These are phyloP conservation scores for Watsonalla binaria DNA, from an alignment of 2,888 invertebrate genomes.

Conservation along the genomic window DNA sequence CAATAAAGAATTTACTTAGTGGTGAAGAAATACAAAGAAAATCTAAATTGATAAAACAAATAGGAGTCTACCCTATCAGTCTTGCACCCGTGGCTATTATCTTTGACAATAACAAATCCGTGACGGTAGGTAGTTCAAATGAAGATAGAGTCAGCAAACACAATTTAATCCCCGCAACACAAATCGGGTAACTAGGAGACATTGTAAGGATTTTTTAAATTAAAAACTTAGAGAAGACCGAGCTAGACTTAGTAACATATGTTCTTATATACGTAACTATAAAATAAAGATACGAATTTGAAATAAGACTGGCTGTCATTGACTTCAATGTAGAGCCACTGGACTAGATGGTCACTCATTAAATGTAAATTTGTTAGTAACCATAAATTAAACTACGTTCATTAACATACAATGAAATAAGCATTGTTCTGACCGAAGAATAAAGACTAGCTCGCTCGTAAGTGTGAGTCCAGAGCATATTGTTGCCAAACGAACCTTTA, in stretches of 20 bases:
- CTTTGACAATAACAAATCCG: constrained; percentile 51
- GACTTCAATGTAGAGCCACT: too few relatives aligned
- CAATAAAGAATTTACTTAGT: background rate
- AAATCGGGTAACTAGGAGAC: too few relatives aligned
- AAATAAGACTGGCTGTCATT: too few relatives aligned
- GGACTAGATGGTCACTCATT: too few relatives aligned
- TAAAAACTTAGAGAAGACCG: too few relatives aligned
- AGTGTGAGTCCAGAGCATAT: background rate
- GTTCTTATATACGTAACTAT: too few relatives aligned
- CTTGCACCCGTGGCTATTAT: constrained; percentile 39
- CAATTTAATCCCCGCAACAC: too few relatives aligned
- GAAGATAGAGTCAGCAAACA: constrained; percentile 21
- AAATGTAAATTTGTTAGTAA: too few relatives aligned
- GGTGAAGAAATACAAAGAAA: background rate
- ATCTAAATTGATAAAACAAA: background rate
- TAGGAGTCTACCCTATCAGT: background rate
- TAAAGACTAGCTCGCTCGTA: constrained; percentile 1
- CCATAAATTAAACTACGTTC: constrained; percentile 3
- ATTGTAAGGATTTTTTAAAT: too few relatives aligned
- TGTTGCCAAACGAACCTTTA: background rate
- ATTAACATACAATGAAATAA: background rate
- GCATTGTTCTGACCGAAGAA: constrained; percentile 13
- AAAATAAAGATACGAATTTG: too few relatives aligned
- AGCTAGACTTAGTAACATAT: too few relatives aligned
- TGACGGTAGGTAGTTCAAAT: constrained; percentile 45